Base-by-base conservation (phyloP, 2,888 invertebrate genomes). In the Synanthedon myopaeformis region DNA sequence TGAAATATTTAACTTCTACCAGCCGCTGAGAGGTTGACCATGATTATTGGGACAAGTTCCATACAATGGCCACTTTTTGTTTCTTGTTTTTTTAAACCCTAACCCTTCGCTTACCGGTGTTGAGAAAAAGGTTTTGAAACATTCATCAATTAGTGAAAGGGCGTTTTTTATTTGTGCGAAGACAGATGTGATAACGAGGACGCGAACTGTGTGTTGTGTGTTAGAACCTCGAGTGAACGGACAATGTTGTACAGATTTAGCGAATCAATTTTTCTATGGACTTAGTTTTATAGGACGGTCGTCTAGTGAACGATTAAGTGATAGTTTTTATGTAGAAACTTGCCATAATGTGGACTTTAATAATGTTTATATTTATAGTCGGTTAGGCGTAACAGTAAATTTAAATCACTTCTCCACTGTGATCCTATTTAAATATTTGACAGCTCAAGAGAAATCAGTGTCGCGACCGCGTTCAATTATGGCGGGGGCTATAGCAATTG, bases 331-430 rank as follows among this genome's bases (percentile, higher is more conserved):
- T 66, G 82, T 86, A 85, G 84, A 75, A 79, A 80, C 86, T 86
- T 84, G 87, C 87, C 87, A 86, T 85, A 84, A 79, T 68, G 77
- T 81, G 87, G 82, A 84, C 83, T 78, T 80, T 82, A 70, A 72
- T 65, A 69, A 73, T 67, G 67, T 69, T 72, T 69, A 69, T 79
- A 74, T 74, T 59, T 57, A 68, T 70, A 70, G 69, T 67, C 56
- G 60, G 54, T 64, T 70, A 69, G 69, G 62, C 61, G 65, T 79
- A 78, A 79, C 76, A 70, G 73, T 82, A 82, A 73, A 72, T 74
- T 77, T 78, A 81, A 82, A 83, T 82, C 82, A 86, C 86, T 85
- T 82, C 81, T 86, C 84, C 87, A 87, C 87, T 87, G 87, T 87
- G 87, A 87, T 87, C 87, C 86, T 86, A 84, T 78, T 81, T 80